Evolutionary conservation across 1,140 invertebrate species (phyloP).

Genomic region (Calosoma granatense): DNA sequence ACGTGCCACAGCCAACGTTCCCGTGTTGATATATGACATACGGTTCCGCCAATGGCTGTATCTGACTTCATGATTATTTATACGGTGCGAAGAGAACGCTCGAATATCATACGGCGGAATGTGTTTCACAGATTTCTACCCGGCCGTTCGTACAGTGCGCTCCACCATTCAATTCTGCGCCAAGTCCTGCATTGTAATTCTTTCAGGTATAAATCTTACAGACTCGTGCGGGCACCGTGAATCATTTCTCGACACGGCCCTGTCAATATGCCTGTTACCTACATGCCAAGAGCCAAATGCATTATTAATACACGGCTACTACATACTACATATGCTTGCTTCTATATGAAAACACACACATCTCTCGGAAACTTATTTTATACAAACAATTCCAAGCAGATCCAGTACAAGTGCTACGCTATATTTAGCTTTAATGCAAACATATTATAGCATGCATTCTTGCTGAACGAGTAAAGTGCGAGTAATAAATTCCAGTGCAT

Average conservation of each 20-base stretch:
- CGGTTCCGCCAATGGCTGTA: conserved; percentile 6
- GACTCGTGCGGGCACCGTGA: background rate
- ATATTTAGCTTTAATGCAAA: too few relatives aligned
- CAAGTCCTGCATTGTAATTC: background rate
- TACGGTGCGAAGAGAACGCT: background rate
- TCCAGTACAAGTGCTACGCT: too few relatives aligned
- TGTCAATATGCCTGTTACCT: background rate
- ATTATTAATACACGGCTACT: conserved; percentile 1
- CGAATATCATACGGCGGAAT: too few relatives aligned
- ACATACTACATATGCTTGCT: too few relatives aligned
- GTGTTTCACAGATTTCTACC: background rate
- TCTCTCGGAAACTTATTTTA: too few relatives aligned
- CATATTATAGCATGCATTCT: too few relatives aligned
- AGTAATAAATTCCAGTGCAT: background rate
- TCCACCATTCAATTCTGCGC: background rate
- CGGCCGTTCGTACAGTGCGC: background rate
- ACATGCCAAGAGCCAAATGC: background rate
- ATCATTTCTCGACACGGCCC: background rate
- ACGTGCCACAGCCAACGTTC: background rate
- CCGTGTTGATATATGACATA: conserved; percentile 1
- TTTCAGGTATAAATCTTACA: background rate
- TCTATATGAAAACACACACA: too few relatives aligned
- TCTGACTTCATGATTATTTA: conserved; percentile 9
- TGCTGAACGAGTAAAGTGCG: background rate
- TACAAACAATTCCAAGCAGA: too few relatives aligned